Percentiles rank a stretch among this genome's conserved stretches.
Evolutionary conservation across 2,797 vertebrate species (phyloP).

Genomic region (Hypotaenidia philippensis): DNA sequence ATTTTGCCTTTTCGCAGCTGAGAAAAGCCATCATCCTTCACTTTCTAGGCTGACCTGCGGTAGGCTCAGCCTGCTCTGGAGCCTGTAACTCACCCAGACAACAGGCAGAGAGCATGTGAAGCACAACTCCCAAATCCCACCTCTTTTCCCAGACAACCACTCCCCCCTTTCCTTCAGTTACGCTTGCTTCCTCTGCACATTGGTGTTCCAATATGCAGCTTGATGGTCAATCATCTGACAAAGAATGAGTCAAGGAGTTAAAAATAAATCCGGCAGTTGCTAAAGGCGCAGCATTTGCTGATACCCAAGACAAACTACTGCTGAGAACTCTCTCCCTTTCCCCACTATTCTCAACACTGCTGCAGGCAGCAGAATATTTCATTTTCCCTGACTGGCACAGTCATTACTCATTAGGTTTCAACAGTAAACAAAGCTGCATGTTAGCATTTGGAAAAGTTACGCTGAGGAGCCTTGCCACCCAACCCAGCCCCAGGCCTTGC

Average conservation of each 20-base stretch:
- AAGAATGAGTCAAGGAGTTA: constrained; percentile 82
- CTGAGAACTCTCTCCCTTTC: constrained; percentile 6
- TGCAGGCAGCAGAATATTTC: constrained; percentile 40
- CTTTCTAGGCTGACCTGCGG: constrained; percentile 48
- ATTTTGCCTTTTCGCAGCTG: background rate
- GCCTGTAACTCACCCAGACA: constrained; percentile 21
- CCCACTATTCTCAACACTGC: background rate
- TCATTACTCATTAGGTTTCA: constrained; percentile 39
- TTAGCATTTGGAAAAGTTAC: background rate
- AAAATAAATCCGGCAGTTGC: constrained; percentile 83
- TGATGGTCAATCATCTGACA: constrained; percentile 82
- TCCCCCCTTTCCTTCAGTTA: constrained; percentile 30
- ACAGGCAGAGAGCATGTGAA: constrained; percentile 53
- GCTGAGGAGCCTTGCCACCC: background rate
- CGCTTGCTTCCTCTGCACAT: constrained; percentile 60
- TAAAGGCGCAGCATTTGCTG: constrained; percentile 72
- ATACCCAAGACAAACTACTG: constrained; percentile 68
- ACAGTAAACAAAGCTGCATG: background rate
- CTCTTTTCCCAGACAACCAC: constrained; percentile 68
- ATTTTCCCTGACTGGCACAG: constrained; percentile 3
- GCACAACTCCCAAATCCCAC: constrained; percentile 65
- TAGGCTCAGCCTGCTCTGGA: background rate
- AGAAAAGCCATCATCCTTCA: constrained; percentile 50
- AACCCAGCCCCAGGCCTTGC: background rate
- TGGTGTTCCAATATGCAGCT: constrained; percentile 55